Conservation (phyloP, 2,888 invertebrate species). For the Latrodectus elegans region DNA sequence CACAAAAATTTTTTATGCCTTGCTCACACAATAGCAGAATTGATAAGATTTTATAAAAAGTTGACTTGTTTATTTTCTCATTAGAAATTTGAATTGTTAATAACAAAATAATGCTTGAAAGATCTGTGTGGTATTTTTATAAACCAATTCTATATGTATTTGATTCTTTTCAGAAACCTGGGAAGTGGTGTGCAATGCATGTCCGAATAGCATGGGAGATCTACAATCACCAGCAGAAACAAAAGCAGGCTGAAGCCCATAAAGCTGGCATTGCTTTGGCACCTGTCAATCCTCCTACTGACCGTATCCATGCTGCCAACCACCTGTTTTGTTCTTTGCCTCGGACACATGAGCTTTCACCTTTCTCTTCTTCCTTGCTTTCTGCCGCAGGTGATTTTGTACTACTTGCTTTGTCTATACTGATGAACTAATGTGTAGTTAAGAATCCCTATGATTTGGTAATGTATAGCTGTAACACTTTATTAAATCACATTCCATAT, state of each 20-base stretch:
- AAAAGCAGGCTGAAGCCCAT: slow-evolving; percentile 75
- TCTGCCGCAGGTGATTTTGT: slow-evolving; percentile 58
- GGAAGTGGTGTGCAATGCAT: slow-evolving; percentile 99
- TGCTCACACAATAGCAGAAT: too few relatives aligned
- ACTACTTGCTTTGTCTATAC: not conserved
- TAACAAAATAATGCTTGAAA: too few relatives aligned
- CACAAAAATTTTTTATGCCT: too few relatives aligned
- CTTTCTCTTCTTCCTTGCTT: slow-evolving; percentile 71
- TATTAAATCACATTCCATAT: too few relatives aligned
- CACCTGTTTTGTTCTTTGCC: slow-evolving; percentile 79
- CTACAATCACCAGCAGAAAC: slow-evolving; percentile 92
- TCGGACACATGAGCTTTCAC: slow-evolving; percentile 70
- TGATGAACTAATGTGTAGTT: too few relatives aligned
- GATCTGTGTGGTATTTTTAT: too few relatives aligned
- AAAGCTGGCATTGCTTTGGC: slow-evolving; percentile 57
- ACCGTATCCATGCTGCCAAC: slow-evolving; percentile 82
- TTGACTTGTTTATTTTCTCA: too few relatives aligned
- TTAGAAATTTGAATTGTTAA: too few relatives aligned
- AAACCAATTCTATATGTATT: not conserved
- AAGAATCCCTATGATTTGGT: too few relatives aligned
- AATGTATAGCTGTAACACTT: too few relatives aligned
- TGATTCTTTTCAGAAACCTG: slow-evolving; percentile 84
- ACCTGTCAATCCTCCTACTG: slow-evolving; percentile 74
- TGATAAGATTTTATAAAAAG: too few relatives aligned
- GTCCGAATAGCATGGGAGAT: slow-evolving; percentile 99